Base-by-base conservation (phyloP, 2,797 vertebrate species). In the Garrulus glandarius region DNA sequence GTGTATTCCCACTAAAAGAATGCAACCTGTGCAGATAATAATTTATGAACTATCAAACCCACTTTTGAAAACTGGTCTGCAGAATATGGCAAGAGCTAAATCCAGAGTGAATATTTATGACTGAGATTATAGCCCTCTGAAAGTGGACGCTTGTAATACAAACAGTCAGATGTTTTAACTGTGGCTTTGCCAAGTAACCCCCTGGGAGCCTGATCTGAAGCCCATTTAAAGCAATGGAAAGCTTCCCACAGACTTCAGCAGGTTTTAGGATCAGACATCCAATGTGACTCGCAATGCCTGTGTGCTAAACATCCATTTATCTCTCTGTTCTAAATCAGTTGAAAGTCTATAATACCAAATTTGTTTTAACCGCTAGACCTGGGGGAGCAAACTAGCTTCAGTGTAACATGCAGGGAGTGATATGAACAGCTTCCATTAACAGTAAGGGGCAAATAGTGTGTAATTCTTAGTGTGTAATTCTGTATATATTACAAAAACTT, bases 391-490 rank as follows among this genome's bases (percentile, higher is more conserved):
- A 82, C 24, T 74, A 16, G 26, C 87, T 93, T 80, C 60, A 86
- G 44, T 6, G 1, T 70, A 49, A 67, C 50, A 80, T 43, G 61
- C 87, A 92, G 67, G 61, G 83, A 92, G 59, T 80, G 37, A 64
- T 92, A 78, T 43, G 72, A 95, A 95, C 53, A 94, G 80, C 47
- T 89, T 95, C 70, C 70, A 76, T 87, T 94, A 94, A 70, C 55
- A 80, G 65, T 74, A 61, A 93, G 86, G 59, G 63, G 60, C 63
- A 93, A 90, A 81, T 53, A 87, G 16, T 44, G 19, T 91, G 20
- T 88, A 91, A 87, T 92, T 72, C 84, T 80, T 50, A 76, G 26
- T 29, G 50, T 92, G 18, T 77, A 89, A 77, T 94, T 65, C 84
- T 79, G 77, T 71, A 70, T 87, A 72, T 57, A 56, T 87, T 80